Percentiles rank a stretch among this genome's conserved stretches.
phyloP scores from a whole-genome alignment of 1,140 invertebrate species.

The Macrobrachium rosenbergii region DNA sequence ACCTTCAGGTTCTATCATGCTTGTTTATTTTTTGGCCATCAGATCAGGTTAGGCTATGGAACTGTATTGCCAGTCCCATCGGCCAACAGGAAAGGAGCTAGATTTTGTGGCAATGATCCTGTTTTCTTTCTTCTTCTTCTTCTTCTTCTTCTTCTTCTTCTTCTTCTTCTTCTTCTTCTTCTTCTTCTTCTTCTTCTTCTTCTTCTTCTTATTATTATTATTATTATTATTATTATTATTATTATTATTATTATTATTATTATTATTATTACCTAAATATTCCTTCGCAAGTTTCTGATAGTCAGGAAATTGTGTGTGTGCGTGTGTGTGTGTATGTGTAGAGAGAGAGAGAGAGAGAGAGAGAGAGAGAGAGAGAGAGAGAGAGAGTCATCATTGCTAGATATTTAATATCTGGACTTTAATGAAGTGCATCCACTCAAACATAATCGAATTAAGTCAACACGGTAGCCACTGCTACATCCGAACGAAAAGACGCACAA shows the following conservation, averaged over 20 bases:
- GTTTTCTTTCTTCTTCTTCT: too few species aligned
- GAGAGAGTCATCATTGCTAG: neutral
- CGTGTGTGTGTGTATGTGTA: neutral
- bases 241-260: neutral
- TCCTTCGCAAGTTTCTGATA: neutral
- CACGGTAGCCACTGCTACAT: neutral
- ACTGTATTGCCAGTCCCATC: too few species aligned
- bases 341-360: constrained; percentile 35
- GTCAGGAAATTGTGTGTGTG: neutral
- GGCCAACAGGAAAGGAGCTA: too few species aligned
- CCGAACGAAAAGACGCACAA: too few species aligned
- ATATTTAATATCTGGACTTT: neutral
- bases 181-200: too few species aligned
- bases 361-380: constrained; percentile 14
- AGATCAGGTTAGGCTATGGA: too few species aligned
- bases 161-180: too few species aligned
- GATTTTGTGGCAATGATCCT: too few species aligned
- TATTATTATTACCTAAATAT: neutral
- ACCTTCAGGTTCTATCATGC: too few species aligned
- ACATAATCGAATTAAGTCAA: constrained; percentile 3
- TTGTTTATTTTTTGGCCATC: too few species aligned
- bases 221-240: neutral
- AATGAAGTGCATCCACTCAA: neutral
- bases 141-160: too few species aligned
- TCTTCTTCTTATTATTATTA: neutral